Evolutionary conservation across 2,797 vertebrate species (phyloP), one percentile per base, ranked within the genome.

Genomic region (Helicolenus hilgendorfi): DNA sequence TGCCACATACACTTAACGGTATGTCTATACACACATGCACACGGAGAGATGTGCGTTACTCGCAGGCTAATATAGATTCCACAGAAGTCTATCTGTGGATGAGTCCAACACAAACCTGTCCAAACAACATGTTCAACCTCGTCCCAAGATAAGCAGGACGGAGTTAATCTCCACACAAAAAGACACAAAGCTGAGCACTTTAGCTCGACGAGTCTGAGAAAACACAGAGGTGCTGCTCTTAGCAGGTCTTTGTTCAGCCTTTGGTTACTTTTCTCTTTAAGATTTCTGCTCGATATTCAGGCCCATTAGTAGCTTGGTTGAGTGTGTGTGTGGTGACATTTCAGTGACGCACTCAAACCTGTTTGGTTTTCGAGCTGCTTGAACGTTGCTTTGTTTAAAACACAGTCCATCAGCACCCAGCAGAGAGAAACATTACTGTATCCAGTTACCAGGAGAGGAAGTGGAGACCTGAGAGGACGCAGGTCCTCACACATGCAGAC

Each of bases 41-140:
- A 58, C 14, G 20, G 24, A 73, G 24, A 79, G 35, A 79, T 72
- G 24, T 14, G 56, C 70, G 79, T 85, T 75, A 58, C 55, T 70
- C 22, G 60, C 11, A 60, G 36, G n/a, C n/a, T 62, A 65, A 81
- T 55, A 83, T 36, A 49, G 38, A 81, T 80, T 83, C 24, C 49
- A 74, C 11, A 59, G 41, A 5, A 65, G 63, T 26, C 29, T 86
- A 63, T 85, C 70, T 77, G 35, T 73, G 78, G 78, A 31, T 70
- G 72, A 82, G 63, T 18, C 85, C 75, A 92, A 85, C 70, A 18
- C 75, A 89, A 87, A 87, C 86, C 87, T 94, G 93, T 94, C 90
- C 92, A 92, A 94, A 88, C 82, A 90, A 81, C 90, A 83, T 91
- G 88, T 81, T 84, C 85, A 76, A 77, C 91, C 91, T 90, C 76